Conservation (phyloP, 2,888 invertebrate species). For the Axea sp. region DNA sequence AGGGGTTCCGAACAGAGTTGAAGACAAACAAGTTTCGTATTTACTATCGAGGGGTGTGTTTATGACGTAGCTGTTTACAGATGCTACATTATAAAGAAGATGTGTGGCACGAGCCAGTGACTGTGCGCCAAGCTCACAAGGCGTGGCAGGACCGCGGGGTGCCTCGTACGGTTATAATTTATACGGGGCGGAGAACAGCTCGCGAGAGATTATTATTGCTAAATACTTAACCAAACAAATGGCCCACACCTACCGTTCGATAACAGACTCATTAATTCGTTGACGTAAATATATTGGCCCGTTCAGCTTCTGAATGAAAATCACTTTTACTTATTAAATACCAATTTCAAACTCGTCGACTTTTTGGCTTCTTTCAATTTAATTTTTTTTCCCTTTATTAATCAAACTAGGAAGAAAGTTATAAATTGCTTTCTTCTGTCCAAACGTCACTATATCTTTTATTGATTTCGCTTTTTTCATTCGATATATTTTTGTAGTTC, state of each 20-base stretch:
- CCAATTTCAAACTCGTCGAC: constrained; percentile 23
- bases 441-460: too few relatives aligned
- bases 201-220: constrained; percentile 76
- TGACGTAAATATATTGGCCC: constrained; percentile 49
- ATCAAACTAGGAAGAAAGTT: not conserved
- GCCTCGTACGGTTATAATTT: constrained; percentile 77
- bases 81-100: constrained; percentile 75
- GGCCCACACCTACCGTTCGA: constrained; percentile 74
- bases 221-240: constrained; percentile 76
- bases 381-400: constrained; percentile 27
- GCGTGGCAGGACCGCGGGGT: constrained; percentile 77
- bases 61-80: constrained; percentile 75
- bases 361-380: not conserved
- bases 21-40: constrained; percentile 63
- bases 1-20: constrained; percentile 54
- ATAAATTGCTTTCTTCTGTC: constrained; percentile 18
- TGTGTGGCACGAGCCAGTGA: constrained; percentile 69
- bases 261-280: constrained; percentile 73
- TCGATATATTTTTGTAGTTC: not conserved
- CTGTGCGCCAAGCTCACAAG: constrained; percentile 68
- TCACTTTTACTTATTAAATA: constrained; percentile 47
- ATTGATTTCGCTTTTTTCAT: too few relatives aligned
- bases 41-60: constrained; percentile 73
- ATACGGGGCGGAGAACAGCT: constrained; percentile 70
- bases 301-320: constrained; percentile 28